Evolutionary conservation across 2,113 vertebrate genomes (phyloP).

Genomic region (Grammomys dolichurus): DNA sequence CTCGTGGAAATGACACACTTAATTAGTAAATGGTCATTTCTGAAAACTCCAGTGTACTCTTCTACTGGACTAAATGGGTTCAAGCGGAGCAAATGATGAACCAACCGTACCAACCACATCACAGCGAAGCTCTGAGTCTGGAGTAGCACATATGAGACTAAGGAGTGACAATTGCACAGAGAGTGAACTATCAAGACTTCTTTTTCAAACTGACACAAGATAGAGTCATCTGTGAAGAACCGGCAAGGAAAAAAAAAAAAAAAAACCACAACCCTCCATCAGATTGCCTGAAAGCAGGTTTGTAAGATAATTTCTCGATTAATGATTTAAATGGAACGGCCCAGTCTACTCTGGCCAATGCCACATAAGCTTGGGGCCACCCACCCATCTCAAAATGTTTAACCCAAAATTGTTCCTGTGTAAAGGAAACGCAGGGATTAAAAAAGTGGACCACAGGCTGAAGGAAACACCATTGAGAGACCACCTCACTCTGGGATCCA

Average conservation of each 20-base stretch:
- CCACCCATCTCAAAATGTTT: no score
- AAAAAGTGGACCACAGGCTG: no score
- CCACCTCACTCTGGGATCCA: no score
- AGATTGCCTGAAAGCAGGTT: not conserved
- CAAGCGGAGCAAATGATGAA: not conserved
- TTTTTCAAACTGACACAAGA: not conserved
- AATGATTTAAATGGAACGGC: not conserved
- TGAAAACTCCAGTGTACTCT: not conserved
- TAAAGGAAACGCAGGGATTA: no score
- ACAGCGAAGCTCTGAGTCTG: not conserved
- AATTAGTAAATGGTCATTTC: conserved; percentile 41
- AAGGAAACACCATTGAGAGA: no score
- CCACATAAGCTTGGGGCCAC: no score
- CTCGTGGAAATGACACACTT: not conserved
- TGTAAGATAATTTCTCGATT: not conserved
- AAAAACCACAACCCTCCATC: not conserved
- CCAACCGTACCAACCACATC: not conserved
- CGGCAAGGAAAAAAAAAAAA: not conserved
- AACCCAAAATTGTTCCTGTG: no score
- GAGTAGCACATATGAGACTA: not conserved
- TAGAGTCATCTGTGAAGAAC: not conserved
- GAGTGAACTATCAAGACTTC: not conserved
- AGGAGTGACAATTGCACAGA: rapidly evolving
- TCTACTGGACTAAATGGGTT: not conserved
- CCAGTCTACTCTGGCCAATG: no score